A percentile compares a stretch with the other conserved stretches of the same genome.
Evolutionary conservation across 92 coral and sea anemone species (phyloP).

Genomic region (Palythoa heliodiscus): DNA sequence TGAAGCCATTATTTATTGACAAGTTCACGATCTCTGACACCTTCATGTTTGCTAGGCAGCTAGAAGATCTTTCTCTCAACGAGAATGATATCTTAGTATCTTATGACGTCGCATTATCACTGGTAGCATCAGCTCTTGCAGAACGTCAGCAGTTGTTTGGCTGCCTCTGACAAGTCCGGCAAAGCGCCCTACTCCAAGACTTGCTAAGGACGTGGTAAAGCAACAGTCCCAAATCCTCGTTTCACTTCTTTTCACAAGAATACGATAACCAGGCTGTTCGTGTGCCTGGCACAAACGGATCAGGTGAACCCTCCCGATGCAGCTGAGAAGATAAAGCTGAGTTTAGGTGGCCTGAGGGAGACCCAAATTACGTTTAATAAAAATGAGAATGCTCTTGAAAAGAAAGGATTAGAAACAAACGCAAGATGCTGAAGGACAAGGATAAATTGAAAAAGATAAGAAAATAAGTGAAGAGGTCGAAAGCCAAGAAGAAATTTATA

Average conservation of each 20-base stretch:
- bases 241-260: neutral
- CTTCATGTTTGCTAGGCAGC: too few species aligned
- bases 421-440: neutral
- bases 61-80: too few species aligned
- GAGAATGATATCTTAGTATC: too few species aligned
- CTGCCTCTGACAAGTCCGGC: conserved; percentile 17
- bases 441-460: neutral
- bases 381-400: conserved; percentile 49
- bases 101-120: neutral
- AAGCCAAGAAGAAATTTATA: neutral
- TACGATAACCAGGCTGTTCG: conserved; percentile 34
- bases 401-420: neutral
- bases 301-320: conserved; percentile 38
- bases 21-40: too few species aligned
- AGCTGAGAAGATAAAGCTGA: conserved; percentile 44
- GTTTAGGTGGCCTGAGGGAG: conserved; percentile 51
- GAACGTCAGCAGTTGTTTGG: conserved; percentile 55
- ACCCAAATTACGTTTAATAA: conserved; percentile 45
- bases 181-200: conserved; percentile 10
- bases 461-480: neutral
- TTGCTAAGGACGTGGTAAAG: neutral
- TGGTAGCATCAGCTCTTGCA: conserved; percentile 15
- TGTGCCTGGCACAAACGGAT: conserved; percentile 34
- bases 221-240: too few species aligned
- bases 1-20: too few species aligned